A percentile compares a stretch with the other conserved stretches of the same genome.
These are phyloP conservation scores for Jordanella pulchra DNA, from an alignment of 2,797 vertebrate genomes.

Conservation along the genomic window DNA sequence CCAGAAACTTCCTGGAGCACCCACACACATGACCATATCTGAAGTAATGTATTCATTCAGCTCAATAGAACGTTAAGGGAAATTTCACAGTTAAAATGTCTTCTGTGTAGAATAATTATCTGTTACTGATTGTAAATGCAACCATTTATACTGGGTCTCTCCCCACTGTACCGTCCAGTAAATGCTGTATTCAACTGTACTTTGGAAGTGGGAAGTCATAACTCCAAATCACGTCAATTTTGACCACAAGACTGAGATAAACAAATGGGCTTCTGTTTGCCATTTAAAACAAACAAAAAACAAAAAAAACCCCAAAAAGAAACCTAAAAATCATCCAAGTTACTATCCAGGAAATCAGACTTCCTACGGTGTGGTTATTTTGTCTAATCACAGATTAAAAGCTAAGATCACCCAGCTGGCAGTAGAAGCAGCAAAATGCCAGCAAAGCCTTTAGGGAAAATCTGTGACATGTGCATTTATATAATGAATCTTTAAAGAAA, in stretches of 20 bases:
- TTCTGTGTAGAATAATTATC: background rate
- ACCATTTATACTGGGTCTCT: background rate
- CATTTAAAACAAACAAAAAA: background rate
- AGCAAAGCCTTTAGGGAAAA: background rate
- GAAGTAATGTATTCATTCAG: no score
- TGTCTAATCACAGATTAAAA: background rate
- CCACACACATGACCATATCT: no score
- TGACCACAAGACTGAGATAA: constrained; percentile 4
- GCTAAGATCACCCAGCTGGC: background rate
- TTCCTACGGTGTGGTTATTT: constrained; percentile 3
- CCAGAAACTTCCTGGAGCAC: background rate
- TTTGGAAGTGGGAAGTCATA: background rate
- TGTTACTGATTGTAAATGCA: background rate
- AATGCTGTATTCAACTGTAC: background rate
- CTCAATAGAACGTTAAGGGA: background rate
- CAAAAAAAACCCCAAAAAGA: background rate
- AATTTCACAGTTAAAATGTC: background rate
- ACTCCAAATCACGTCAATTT: background rate
- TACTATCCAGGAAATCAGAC: constrained; percentile 7
- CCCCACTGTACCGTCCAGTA: background rate
- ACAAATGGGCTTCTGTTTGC: background rate
- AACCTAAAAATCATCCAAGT: background rate
- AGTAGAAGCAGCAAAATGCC: background rate
- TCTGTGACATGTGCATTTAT: background rate
- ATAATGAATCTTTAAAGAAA: background rate